phyloP scores from a whole-genome alignment of 1,140 invertebrate genomes.

The Drosophila orena region DNA sequence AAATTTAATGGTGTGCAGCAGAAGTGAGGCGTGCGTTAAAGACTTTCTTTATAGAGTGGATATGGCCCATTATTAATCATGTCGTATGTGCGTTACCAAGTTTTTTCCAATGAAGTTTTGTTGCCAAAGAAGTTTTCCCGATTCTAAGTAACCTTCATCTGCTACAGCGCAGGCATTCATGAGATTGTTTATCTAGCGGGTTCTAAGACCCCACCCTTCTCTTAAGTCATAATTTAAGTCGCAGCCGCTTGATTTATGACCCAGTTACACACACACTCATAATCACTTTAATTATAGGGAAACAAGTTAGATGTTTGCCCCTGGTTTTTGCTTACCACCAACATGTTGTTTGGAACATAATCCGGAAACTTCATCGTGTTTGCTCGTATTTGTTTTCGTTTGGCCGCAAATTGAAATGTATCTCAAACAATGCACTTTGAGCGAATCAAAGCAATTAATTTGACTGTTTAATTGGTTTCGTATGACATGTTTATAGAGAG shows the following conservation, averaged over 20 bases:
- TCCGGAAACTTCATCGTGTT: conserved; percentile 82
- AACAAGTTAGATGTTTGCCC: conserved; percentile 40
- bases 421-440: conserved; percentile 64
- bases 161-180: conserved; percentile 12
- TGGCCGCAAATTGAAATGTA: conserved; percentile 56
- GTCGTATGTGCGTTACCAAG: conserved; percentile 4
- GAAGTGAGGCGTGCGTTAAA: conserved; percentile 56
- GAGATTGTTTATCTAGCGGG: conserved; percentile 22
- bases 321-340: conserved; percentile 72
- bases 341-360: conserved; percentile 81
- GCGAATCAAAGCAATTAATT: conserved; percentile 66
- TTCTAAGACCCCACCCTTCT: conserved; percentile 14
- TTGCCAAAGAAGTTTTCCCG: conserved; percentile 3
- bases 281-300: conserved; percentile 55
- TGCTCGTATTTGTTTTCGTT: conserved; percentile 41
- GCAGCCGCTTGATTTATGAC: conserved; percentile 59
- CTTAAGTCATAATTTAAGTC: conserved; percentile 51
- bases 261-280: conserved; percentile 43
- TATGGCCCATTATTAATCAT: conserved; percentile 33
- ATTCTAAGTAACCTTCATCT: conserved; percentile 21
- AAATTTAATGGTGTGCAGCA: conserved; percentile 70
- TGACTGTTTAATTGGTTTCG: conserved; percentile 63
- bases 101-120: too few relatives aligned
- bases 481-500: conserved; percentile 58
- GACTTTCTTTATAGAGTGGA: conserved; percentile 27